phyloP scores from a whole-genome alignment of 2,113 vertebrate species.

The Forbesichthys papilliferus region DNA sequence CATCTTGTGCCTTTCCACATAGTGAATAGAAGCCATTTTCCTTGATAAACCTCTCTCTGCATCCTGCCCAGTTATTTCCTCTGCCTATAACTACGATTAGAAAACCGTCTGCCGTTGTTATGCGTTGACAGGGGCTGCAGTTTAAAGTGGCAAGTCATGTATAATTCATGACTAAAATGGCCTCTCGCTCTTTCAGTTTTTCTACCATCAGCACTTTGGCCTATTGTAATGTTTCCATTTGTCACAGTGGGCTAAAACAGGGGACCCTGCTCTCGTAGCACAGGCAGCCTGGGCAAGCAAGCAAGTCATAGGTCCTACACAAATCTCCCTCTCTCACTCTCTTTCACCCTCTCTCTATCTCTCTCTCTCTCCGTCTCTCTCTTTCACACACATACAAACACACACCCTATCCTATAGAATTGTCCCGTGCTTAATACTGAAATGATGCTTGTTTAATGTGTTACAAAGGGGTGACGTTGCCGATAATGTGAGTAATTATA shows the following conservation, averaged over 20 bases:
- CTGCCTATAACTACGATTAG: too few relatives aligned
- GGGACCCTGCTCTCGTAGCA: conserved; percentile 35
- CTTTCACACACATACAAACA: not conserved
- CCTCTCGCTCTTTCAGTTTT: conserved; percentile 62
- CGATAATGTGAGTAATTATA: conserved; percentile 17
- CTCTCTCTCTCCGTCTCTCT: not conserved
- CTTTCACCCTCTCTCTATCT: not conserved
- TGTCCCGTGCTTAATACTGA: too few relatives aligned
- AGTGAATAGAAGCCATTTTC: conserved; percentile 16
- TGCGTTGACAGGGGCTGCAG: conserved; percentile 68
- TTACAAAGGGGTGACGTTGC: conserved; percentile 10
- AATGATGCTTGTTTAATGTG: too few relatives aligned
- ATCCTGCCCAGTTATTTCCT: conserved; percentile 39
- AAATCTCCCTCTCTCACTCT: not conserved
- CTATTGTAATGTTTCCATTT: conserved; percentile 59
- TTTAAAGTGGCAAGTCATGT: conserved; percentile 73
- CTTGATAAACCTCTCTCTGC: conserved; percentile 21
- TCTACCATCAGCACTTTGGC: conserved; percentile 77
- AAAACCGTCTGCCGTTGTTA: conserved; percentile 63
- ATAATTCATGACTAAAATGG: conserved; percentile 75
- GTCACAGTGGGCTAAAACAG: conserved; percentile 52
- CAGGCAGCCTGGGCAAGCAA: conserved; percentile 12
- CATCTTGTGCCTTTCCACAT: conserved; percentile 32
- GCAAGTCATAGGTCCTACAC: not conserved
- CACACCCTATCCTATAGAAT: too few relatives aligned